Percentiles rank a stretch among this genome's conserved stretches.
Evolutionary conservation across 1,140 invertebrate species (phyloP).

Genomic region (Conus ventricosus): DNA sequence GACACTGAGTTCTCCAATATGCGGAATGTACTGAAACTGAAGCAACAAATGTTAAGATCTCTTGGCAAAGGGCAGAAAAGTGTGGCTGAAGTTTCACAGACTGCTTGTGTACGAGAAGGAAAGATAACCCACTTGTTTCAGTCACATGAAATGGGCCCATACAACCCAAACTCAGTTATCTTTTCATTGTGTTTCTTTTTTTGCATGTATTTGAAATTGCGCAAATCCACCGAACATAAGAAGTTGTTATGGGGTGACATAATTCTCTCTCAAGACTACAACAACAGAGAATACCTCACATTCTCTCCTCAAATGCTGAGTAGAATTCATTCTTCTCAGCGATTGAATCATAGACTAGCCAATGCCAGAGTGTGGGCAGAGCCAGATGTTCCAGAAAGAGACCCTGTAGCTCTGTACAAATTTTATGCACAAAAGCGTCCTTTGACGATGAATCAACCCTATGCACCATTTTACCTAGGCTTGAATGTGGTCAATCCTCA

Average conservation of each 20-base stretch:
- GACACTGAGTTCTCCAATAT: constrained; percentile 62
- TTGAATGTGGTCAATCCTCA: constrained; percentile 56
- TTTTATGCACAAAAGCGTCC: constrained; percentile 64
- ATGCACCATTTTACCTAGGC: constrained; percentile 66
- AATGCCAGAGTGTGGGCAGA: constrained; percentile 54
- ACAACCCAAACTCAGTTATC: constrained; percentile 65
- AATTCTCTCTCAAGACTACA: constrained; percentile 55
- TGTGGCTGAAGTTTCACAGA: constrained; percentile 51
- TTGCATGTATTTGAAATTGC: constrained; percentile 63
- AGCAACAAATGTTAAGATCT: constrained; percentile 62
- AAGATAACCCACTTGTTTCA: constrained; percentile 62
- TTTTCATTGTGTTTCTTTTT: constrained; percentile 67
- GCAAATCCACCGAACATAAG: constrained; percentile 69
- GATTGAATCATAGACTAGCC: constrained; percentile 45
- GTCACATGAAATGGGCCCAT: constrained; percentile 67
- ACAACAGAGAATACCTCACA: constrained; percentile 61
- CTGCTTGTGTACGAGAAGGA: constrained; percentile 56
- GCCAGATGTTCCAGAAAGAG: constrained; percentile 57
- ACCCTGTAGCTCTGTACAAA: constrained; percentile 67
- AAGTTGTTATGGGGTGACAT: constrained; percentile 69
- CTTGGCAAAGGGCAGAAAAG: constrained; percentile 59
- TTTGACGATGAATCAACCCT: constrained; percentile 57
- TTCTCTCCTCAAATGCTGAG: constrained; percentile 56
- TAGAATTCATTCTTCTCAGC: constrained; percentile 42
- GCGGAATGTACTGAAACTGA: constrained; percentile 63